Evolutionary conservation across 2,797 vertebrate species (phyloP), one percentile per base, ranked within the genome.

Genomic region (Muraenolepis orangiensis): DNA sequence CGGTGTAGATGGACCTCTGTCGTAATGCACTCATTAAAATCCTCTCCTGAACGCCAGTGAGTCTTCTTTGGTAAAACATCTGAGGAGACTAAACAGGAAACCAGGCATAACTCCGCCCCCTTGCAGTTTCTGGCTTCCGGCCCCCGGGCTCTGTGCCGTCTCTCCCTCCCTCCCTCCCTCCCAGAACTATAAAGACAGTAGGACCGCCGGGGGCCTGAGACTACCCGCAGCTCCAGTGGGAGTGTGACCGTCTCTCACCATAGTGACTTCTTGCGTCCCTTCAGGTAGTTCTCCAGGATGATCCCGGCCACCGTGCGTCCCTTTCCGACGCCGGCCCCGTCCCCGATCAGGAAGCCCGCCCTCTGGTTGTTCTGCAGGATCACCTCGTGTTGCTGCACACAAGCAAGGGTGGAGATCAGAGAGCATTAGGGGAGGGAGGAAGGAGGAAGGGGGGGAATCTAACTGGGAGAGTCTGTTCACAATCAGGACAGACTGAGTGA

Each of bases 291-390:
- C 85, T 99, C 96, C 75, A 98, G 88, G 81, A 99, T 99, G 89
- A 99, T 96, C 75, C 98, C 98, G 0, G 98, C 97, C 81, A 99
- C 96, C 0, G 98, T 99, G 77, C 98, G 95, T 70, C 98, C 98
- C 87, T 99, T 99, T 64, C 97, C 98, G 0, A 99, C 98, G 0
- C 98, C 98, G 0, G 98, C 98, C 0, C 97, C 98, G 0, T 99
- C 98, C 8, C 98, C 97, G 0, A 99, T 98, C 77, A 99, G 95
- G 87, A 99, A 99, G 32, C 98, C 98, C 0, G 97, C 98, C 28
- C 97, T 93, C 88, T 99, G 98, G 68, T 95, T 95, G 6, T 92
- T 96, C 84, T 98, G 96, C 29, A 99, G 93, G 73, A 98, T 92
- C 78, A 98, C 96, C 88, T 99, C 97, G 3, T 99, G 98, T 98